phyloP scores from a whole-genome alignment of 1,140 invertebrate genomes.

The Drosophila triauraria region DNA sequence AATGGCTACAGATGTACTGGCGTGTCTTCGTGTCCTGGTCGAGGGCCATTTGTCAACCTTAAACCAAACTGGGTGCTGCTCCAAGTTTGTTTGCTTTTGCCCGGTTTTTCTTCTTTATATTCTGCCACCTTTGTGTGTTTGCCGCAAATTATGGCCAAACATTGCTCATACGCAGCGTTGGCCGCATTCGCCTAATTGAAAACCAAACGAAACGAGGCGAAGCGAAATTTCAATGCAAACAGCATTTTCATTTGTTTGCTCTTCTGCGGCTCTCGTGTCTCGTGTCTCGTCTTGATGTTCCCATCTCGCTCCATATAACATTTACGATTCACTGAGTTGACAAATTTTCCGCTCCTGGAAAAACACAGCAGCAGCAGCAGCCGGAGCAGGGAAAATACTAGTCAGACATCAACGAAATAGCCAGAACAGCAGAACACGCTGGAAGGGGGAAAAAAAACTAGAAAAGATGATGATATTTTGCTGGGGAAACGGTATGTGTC shows the following conservation, averaged over 20 bases:
- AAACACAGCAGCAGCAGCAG: constrained; percentile 10
- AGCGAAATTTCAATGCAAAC: constrained; percentile 70
- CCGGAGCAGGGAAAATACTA: constrained; percentile 33
- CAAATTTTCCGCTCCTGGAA: constrained; percentile 52
- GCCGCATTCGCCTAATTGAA: constrained; percentile 63
- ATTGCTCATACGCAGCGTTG: constrained; percentile 67
- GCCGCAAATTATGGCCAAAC: constrained; percentile 52
- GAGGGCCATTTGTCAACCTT: constrained; percentile 63
- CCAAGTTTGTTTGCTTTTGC: constrained; percentile 11
- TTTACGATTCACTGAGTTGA: constrained; percentile 78
- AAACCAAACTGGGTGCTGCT: constrained; percentile 33
- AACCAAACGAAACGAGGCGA: constrained; percentile 54
- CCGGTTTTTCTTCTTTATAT: not conserved
- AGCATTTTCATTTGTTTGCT: constrained; percentile 53
- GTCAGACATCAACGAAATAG: constrained; percentile 52
- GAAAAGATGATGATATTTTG: constrained; percentile 37
- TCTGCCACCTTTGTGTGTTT: not conserved
- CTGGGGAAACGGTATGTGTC: constrained; percentile 58
- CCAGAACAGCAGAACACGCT: constrained; percentile 50
- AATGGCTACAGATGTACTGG: constrained; percentile 69
- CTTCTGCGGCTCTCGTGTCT: constrained; percentile 7
- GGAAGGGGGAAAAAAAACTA: constrained; percentile 22
- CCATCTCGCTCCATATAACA: constrained; percentile 68
- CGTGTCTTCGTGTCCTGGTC: constrained; percentile 30
- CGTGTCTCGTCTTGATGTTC: constrained; percentile 9